Percentiles rank a stretch among this genome's conserved stretches.
These are phyloP conservation scores for Protonibea diacanthus DNA, from an alignment of 2,797 vertebrate genomes.

Conservation along the genomic window DNA sequence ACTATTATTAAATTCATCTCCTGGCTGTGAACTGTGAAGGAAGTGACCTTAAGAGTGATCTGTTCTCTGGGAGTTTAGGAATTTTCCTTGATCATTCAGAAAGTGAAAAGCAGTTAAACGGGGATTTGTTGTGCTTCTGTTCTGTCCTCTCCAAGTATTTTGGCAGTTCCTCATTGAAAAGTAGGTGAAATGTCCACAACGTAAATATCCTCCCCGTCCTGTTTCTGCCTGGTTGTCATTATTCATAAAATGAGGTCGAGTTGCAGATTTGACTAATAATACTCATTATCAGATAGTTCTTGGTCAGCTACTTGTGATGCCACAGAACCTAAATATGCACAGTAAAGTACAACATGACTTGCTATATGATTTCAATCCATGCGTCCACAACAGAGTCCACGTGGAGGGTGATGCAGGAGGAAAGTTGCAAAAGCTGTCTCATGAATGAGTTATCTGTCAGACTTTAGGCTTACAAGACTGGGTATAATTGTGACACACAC, in stretches of 20 bases:
- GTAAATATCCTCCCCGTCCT: not conserved
- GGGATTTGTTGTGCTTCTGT: not conserved
- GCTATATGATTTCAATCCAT: not conserved
- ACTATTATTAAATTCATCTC: not conserved
- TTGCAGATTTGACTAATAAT: conserved; percentile 3
- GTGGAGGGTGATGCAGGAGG: not conserved
- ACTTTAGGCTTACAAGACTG: not conserved
- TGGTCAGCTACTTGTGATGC: not conserved
- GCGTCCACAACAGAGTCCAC: not conserved
- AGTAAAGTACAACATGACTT: not conserved
- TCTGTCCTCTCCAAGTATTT: not conserved
- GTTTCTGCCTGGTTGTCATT: not conserved
- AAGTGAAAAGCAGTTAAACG: not conserved
- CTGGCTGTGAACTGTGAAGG: not conserved
- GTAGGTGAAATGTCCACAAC: not conserved
- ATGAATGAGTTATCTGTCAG: not conserved
- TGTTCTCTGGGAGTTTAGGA: not conserved
- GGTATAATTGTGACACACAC: not conserved
- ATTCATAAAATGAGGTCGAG: not conserved
- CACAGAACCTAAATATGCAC: not conserved
- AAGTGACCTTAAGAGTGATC: not conserved
- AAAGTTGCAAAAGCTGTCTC: not conserved
- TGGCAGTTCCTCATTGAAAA: not conserved
- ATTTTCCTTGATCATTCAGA: not conserved
- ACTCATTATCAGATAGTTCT: not conserved